A percentile compares a stretch with the other conserved stretches of the same genome.
phyloP scores from a whole-genome alignment of 1,140 invertebrate genomes.

The Trypoxylus dichotomus region DNA sequence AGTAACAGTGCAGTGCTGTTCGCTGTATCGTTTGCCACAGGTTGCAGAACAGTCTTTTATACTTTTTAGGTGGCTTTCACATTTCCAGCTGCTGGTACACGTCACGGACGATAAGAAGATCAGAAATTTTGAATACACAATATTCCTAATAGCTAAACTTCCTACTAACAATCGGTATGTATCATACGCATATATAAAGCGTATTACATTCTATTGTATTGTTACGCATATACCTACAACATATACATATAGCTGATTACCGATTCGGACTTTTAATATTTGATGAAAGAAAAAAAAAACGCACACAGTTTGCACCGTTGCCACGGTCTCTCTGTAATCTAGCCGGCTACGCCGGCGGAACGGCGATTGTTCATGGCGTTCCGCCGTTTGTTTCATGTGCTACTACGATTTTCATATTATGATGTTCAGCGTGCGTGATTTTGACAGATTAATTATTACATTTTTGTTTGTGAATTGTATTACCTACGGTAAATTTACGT shows the following conservation, averaged over 20 bases:
- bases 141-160: too few relatives aligned
- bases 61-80: too few relatives aligned
- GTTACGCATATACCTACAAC: neutral
- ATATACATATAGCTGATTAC: slow-evolving; percentile 10
- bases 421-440: slow-evolving; percentile 51
- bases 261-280: slow-evolving; percentile 14
- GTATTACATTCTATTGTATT: neutral
- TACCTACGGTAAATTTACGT: slow-evolving; percentile 39
- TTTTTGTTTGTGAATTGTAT: slow-evolving; percentile 48
- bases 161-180: neutral
- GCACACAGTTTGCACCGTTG: neutral
- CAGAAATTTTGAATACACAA: too few relatives aligned
- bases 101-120: too few relatives aligned
- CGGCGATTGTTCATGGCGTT: slow-evolving; percentile 44
- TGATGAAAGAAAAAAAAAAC: slow-evolving; percentile 30
- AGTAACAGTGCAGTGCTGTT: too few relatives aligned
- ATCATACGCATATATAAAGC: neutral
- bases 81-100: too few relatives aligned
- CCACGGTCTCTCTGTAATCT: neutral
- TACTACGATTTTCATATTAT: slow-evolving; percentile 50
- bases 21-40: too few relatives aligned
- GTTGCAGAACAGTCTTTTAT: too few relatives aligned
- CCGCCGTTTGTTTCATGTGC: slow-evolving; percentile 41
- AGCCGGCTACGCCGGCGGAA: neutral
- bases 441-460: slow-evolving; percentile 54